Base-by-base conservation (phyloP, 2,113 vertebrate species). In the Brachyistius frenatus region DNA sequence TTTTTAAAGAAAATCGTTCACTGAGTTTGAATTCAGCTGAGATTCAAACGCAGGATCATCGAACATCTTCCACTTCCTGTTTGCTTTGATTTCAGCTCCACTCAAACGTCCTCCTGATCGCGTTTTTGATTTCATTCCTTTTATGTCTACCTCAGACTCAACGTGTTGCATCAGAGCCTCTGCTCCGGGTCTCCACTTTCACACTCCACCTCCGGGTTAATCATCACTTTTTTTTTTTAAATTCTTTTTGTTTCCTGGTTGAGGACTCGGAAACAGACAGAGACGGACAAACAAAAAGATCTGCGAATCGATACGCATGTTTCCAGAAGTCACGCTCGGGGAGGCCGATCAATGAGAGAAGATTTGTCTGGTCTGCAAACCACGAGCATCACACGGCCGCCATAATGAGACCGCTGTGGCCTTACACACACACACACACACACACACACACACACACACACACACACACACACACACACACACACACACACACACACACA, bases 341-440 rank as follows among this genome's bases (percentile, higher is more conserved):
- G 53, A 46, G 36, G 37, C 13, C 5, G 30, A 55, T 68, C 36
- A 33, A 13, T 68, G 30, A n/a, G 52, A 31, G 39, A 31, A 68
- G 52, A 68, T 68, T 56, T 44, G 30, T 55, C 41, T 3, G 9
- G 23, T 54, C 1, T 54, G 30, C 39, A 55, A 23, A 44, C 41
- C 37, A 33, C 0, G 30, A 44, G 30, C 32, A 36, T 52, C 37
- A 8, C 9, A 68, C n/a, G 30, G n/a, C 37, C 1, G 3, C 52
- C 11, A 30, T 0, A 44, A 5, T 0, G 0, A 68, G 8, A 54
- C 37, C 0, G 0, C 36, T 44, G 7, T 53, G n/a, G 8, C 54
- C 41, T 44, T 3, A 5, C 36, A 54, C 66, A 53, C 23, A 54
- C 5, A 13, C 23, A 32, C 31, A 33, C 31, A 56, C 5, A 52